These are phyloP conservation scores for Rhabdornis inornatus DNA, from an alignment of 2,113 vertebrate genomes.

Conservation along the genomic window DNA sequence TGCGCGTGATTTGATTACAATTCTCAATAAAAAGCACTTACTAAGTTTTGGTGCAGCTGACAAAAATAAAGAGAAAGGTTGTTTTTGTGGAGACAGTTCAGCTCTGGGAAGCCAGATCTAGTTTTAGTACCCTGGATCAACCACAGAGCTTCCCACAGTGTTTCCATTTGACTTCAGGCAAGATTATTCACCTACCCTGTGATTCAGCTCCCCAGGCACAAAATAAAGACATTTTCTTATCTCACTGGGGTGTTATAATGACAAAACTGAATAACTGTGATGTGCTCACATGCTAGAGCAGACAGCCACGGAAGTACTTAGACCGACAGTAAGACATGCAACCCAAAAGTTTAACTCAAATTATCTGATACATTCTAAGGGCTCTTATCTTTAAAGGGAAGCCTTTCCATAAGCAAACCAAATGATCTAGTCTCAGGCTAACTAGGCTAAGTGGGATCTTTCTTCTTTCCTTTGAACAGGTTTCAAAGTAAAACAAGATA, in stretches of 20 bases:
- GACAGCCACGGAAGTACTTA: constrained; percentile 29
- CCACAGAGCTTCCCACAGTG: background rate
- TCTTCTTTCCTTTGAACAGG: constrained; percentile 68
- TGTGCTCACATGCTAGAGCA: background rate
- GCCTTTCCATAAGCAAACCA: constrained; percentile 49
- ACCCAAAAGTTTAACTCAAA: constrained; percentile 45
- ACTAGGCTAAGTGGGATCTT: constrained; percentile 58
- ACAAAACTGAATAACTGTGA: constrained; percentile 45
- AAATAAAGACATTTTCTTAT: constrained; percentile 46
- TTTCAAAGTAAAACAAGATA: constrained; percentile 77
- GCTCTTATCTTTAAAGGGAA: constrained; percentile 55
- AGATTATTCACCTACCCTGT: constrained; percentile 1
- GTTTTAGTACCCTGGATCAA: background rate
- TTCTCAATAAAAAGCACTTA: background rate
- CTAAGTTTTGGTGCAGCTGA: background rate
- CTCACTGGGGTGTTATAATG: constrained; percentile 1
- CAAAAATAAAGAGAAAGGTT: background rate
- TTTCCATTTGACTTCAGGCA: background rate
- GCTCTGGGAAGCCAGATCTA: background rate
- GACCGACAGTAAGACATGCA: background rate
- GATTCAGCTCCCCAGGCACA: background rate
- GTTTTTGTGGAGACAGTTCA: background rate
- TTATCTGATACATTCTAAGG: constrained; percentile 57
- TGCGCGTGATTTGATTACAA: background rate
- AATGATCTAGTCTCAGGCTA: constrained; percentile 29